Base-by-base conservation (phyloP, 2,113 vertebrate species). In the Lycaon pictus region DNA sequence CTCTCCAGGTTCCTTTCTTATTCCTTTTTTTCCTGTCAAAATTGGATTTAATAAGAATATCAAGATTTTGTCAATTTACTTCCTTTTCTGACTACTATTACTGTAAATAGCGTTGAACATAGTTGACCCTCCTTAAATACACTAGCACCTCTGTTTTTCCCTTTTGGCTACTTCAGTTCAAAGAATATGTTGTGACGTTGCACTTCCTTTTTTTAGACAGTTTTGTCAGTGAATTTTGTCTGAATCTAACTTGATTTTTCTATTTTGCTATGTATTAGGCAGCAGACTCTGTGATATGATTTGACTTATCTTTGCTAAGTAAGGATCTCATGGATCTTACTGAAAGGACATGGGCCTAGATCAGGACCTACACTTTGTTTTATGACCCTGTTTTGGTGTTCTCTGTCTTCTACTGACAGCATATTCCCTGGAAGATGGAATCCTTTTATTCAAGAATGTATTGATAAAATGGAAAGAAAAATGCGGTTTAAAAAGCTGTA, bases 241-340 rank as follows among this genome's bases (percentile, higher is more conserved):
- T 82, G 10, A 29, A 35, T 79, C 55, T 82, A 11, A 71, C 25
- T 80, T 83, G 63, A 12, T 65, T 89, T 93, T 93, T 93, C 32
- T 74, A 29, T 77, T 87, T 53, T 79, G 10, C 65, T 90, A 5
- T 5, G 5, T 88, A 60, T 89, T 79, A 79, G 2, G 22, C 60
- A 16, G 2, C 27, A 82, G 35, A 69, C 3, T 56, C 29, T 65
- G 22, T 43, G n/a, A 32, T 94, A 0, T 53, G n/a, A 72, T 69
- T 43, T 80, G 29, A 81, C 23, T 90, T 90, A 19, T 56, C 17
- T 93, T 90, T 91, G 32, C 60, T 69, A 37, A 87, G 69, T 15
- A 97, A 96, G 19, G 27, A 83, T 62, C 35, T 77, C 7, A 65
- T 85, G 13, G n/a, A 84, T 83, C 63, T 43, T 84, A 96, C 10